Evolutionary conservation across 2,797 vertebrate genomes (phyloP), one percentile per base, ranked within the genome.

Genomic region (Oreochromis mossambicus): DNA sequence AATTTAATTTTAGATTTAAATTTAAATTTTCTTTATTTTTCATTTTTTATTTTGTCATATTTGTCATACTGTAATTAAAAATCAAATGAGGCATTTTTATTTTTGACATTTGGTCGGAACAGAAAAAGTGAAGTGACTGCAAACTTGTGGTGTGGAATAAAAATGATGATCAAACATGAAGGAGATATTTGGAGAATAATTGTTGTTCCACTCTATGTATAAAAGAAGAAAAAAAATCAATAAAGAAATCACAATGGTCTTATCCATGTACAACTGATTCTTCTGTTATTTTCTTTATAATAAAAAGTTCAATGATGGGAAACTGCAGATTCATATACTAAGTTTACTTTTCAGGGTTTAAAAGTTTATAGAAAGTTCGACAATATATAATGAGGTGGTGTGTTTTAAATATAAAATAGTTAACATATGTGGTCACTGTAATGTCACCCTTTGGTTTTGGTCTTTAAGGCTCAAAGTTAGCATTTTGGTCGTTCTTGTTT

Each of bases 191-290:
- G 93, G 90, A 93, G 84, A 94, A 90, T 92, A 89, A 88, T 93
- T 94, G 94, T 95, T 96, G 95, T 96, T 96, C 95, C 95, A 96
- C 94, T 92, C 90, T 86, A 91, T 95, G 93, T 95, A 92, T 91
- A 95, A 95, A 95, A 92, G 88, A 94, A 91, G 80, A 87, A 90
- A 90, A 91, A 91, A 92, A 89, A 88, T 91, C 92, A 96, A 94
- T 94, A 95, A 95, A 96, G 92, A 92, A 94, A 92, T 95, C 91
- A 93, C 92, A 91, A 94, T 92, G 93, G 93, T 95, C 92, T 93
- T 83, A 93, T 95, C 93, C 94, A 92, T 93, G 92, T 91, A 91
- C 84, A 88, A 61, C 79, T 79, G 84, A 82, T 52, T 83, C 85
- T 92, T 41, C 76, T 90, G 75, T 84, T 77, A 9, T 86, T 88